Evolutionary conservation across 2,113 vertebrate genomes (phyloP), one percentile per base, ranked within the genome.

Genomic region (Columbina picui): DNA sequence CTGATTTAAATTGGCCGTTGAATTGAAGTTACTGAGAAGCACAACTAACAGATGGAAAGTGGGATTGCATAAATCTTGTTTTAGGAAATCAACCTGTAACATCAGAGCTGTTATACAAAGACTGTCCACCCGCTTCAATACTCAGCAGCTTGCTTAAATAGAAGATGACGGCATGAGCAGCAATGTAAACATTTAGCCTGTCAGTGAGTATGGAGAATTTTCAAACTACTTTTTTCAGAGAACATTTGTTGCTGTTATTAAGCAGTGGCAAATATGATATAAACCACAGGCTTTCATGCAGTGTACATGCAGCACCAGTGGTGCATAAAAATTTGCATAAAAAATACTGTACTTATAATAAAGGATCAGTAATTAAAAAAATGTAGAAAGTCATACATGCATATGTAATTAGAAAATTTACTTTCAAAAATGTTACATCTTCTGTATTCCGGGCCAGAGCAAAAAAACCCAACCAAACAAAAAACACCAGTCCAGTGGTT

Each of bases 11-110:
- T 94, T n/a, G 77, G 68, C 60, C 89, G 92, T 49, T 68, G 78
- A 63, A 84, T 7, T 93, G 60, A 93, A 97, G 91, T 68, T 89
- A 63, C 86, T 32, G 56, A 92, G 89, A 93, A 95, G 80, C 38
- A 92, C 83, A 94, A 92, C 95, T 95, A 89, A 95, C 95, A 96
- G 96, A 97, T 95, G 96, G 96, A 89, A 96, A 94, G 95, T 95
- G 93, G 95, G 96, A 93, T 92, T 92, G 95, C 94, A 92, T 81
- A 84, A 92, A 97, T 70, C 83, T 92, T 81, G 59, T 95, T 64
- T 84, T 79, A 81, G 90, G 80, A 86, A 93, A 74, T 10, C 79
- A 93, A 93, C 68, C 76, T 84, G 59, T 93, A 82, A 95, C 93
- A 84, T 70, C 83, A 81, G 86, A 95, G 60, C 86, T 78, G 71